phyloP scores from a whole-genome alignment of 2,888 invertebrate genomes.

The Leucophenga montana region DNA sequence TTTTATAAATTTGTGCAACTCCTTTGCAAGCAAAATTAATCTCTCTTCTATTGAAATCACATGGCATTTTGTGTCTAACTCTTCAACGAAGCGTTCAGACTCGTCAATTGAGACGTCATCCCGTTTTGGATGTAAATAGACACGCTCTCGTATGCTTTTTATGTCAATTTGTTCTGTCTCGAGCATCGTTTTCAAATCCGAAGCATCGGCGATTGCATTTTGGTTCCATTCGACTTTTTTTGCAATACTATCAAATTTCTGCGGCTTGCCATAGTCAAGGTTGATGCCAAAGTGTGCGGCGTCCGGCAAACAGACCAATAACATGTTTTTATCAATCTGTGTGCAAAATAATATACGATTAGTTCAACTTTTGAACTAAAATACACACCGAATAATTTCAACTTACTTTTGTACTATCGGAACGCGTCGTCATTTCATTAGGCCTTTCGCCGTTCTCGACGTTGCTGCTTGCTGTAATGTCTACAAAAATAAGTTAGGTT shows the following conservation, averaged over 20 bases:
- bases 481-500: too few relatives aligned
- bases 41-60: conserved; percentile 67
- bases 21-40: conserved; percentile 66
- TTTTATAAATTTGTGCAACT: conserved; percentile 70
- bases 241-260: conserved; percentile 77
- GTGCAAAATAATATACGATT: too few relatives aligned
- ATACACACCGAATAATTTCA: too few relatives aligned
- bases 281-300: conserved; percentile 81
- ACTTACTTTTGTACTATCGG: not conserved
- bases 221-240: conserved; percentile 79
- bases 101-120: conserved; percentile 64
- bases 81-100: conserved; percentile 63
- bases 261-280: conserved; percentile 77
- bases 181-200: conserved; percentile 77
- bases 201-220: conserved; percentile 77
- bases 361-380: too few relatives aligned
- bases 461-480: too few relatives aligned
- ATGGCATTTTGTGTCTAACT: conserved; percentile 68
- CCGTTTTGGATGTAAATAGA: conserved; percentile 76
- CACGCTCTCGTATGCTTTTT: conserved; percentile 76
- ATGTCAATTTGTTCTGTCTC: conserved; percentile 78
- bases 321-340: conserved; percentile 26
- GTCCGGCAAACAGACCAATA: conserved; percentile 78
- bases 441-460: too few relatives aligned
- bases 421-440: too few relatives aligned